Evolutionary conservation across 2,797 vertebrate species (phyloP).

Genomic region (Gouania willdenowi): DNA sequence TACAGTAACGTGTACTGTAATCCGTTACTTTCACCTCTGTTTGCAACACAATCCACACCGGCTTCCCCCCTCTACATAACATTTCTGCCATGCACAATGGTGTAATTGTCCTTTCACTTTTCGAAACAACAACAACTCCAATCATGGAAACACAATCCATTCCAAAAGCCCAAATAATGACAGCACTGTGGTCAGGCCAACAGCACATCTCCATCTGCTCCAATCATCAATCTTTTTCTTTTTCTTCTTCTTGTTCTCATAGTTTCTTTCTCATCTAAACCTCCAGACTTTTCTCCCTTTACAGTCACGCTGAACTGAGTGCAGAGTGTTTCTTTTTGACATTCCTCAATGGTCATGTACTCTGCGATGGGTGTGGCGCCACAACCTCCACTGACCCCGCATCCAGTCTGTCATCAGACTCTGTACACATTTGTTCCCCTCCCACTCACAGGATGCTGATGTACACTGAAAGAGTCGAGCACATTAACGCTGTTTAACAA

Average conservation of each 20-base stretch:
- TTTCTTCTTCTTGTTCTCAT: neutral
- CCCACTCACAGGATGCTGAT: conserved; percentile 10
- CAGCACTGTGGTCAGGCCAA: conserved; percentile 19
- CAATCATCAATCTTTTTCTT: conserved; percentile 1
- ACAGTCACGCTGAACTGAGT: conserved; percentile 12
- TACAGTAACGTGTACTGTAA: too few relatives aligned
- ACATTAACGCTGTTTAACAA: neutral
- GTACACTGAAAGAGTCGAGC: conserved; percentile 12
- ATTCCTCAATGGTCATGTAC: conserved; percentile 34
- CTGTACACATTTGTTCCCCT: conserved; percentile 27
- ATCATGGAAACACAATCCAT: conserved; percentile 28
- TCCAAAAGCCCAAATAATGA: conserved; percentile 31
- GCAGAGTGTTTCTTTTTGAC: conserved; percentile 22
- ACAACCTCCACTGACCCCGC: conserved; percentile 33
- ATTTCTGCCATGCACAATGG: conserved; percentile 29
- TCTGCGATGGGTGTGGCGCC: conserved; percentile 28
- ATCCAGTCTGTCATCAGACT: conserved; percentile 45
- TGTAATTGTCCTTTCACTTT: conserved; percentile 43
- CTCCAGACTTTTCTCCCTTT: neutral
- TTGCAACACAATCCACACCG: neutral
- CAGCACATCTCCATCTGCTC: conserved; percentile 17
- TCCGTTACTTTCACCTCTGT: too few relatives aligned
- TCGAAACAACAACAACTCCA: conserved; percentile 22
- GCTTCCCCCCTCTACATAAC: conserved; percentile 3
- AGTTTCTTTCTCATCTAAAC: conserved; percentile 3